These are phyloP conservation scores for Taeniopygia guttata DNA, from an alignment of 2,797 vertebrate genomes.

Conservation along the genomic window DNA sequence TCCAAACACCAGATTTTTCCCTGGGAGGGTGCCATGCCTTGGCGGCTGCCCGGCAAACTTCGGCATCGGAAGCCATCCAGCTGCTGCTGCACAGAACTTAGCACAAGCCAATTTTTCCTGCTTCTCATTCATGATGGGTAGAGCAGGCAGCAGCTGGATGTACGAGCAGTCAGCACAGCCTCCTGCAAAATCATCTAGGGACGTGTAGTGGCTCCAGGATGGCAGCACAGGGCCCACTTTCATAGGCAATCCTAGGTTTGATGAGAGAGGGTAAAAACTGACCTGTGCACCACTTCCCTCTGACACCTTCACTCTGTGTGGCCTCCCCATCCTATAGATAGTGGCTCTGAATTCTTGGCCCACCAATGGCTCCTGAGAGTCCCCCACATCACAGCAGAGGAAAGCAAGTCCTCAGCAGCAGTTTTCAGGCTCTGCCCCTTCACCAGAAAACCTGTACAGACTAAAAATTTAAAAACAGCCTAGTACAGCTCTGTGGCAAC, in stretches of 20 bases:
- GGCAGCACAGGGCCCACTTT: not conserved
- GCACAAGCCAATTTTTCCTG: not conserved
- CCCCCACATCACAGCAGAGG: not conserved
- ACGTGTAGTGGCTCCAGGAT: not conserved
- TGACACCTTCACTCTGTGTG: not conserved
- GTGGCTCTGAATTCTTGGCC: not conserved
- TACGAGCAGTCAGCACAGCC: not conserved
- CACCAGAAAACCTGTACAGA: not conserved
- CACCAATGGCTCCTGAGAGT: not conserved
- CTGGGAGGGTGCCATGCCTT: not conserved
- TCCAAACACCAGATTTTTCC: not conserved
- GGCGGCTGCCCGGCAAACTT: rapidly evolving
- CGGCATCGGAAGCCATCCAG: rapidly evolving
- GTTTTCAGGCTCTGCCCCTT: not conserved
- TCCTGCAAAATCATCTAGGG: not conserved
- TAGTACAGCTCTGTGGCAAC: not conserved
- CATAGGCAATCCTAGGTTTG: not conserved
- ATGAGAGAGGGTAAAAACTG: not conserved
- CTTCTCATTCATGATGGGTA: not conserved
- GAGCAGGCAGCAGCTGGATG: not conserved
- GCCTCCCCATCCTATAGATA: not conserved
- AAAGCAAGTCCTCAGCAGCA: not conserved
- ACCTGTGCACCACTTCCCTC: not conserved
- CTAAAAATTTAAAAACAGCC: not conserved
- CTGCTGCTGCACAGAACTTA: not conserved